These are phyloP conservation scores for Drosophila auraria DNA, from an alignment of 1,140 invertebrate genomes.

Conservation along the genomic window DNA sequence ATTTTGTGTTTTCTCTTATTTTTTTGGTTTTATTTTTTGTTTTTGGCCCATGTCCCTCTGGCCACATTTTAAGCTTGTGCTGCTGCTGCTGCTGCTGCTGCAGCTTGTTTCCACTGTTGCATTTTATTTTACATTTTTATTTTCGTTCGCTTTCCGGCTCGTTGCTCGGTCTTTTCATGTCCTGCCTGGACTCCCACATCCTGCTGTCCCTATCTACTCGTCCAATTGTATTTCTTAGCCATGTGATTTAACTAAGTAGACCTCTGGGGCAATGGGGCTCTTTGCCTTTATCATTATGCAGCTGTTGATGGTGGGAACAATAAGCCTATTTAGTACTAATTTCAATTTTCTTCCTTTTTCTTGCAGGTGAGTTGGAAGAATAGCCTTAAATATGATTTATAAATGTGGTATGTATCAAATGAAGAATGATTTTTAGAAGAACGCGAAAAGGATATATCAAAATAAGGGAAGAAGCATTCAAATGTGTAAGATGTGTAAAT, in stretches of 20 bases:
- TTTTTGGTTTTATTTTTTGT: constrained; percentile 13
- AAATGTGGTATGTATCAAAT: constrained; percentile 28
- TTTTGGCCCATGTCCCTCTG: constrained; percentile 38
- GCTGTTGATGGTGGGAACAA: constrained; percentile 32
- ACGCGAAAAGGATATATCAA: not conserved
- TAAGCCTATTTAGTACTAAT: constrained; percentile 24
- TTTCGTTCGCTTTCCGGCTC: constrained; percentile 59
- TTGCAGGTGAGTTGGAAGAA: constrained; percentile 63
- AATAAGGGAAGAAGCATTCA: not conserved
- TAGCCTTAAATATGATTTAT: not conserved
- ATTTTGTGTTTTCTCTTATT: constrained; percentile 9
- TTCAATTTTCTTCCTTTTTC: constrained; percentile 20
- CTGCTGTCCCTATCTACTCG: constrained; percentile 1
- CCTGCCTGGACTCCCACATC: not conserved
- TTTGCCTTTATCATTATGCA: constrained; percentile 47
- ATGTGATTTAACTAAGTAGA: constrained; percentile 62
- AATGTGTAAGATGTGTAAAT: not conserved
- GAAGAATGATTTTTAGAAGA: no score
- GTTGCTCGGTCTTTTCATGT: constrained; percentile 38
- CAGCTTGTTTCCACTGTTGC: constrained; percentile 45
- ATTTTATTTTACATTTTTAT: constrained; percentile 59
- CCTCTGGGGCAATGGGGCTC: constrained; percentile 21
- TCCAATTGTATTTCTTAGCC: constrained; percentile 33
- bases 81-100: constrained; percentile 15
- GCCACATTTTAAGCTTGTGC: constrained; percentile 49